Evolutionary conservation across 2,113 vertebrate genomes (phyloP).

Genomic region (Rhinoptilus africanus): DNA sequence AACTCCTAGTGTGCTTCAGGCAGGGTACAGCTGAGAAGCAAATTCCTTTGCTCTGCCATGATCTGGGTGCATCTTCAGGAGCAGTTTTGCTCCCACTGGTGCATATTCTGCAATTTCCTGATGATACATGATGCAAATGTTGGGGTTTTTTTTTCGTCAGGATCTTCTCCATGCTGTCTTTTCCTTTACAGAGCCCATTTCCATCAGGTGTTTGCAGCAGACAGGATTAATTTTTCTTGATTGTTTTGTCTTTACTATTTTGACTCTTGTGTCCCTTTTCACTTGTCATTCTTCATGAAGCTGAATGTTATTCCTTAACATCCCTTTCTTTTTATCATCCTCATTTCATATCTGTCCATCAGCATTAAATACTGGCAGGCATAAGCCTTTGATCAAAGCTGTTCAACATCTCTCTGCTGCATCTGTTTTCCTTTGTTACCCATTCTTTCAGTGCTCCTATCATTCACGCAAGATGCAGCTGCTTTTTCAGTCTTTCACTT

Average conservation of each 20-base stretch:
- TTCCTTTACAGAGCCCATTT: neutral
- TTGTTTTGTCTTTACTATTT: neutral
- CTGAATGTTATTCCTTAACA: neutral
- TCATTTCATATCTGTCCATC: constrained; percentile 36
- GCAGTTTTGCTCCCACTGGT: neutral
- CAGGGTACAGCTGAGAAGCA: neutral
- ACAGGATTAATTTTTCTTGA: neutral
- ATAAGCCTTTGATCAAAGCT: constrained; percentile 29
- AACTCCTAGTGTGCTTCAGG: neutral
- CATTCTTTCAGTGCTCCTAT: neutral
- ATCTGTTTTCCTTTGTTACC: constrained; percentile 19
- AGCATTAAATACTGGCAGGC: constrained; percentile 7
- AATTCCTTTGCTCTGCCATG: neutral
- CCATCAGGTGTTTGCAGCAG: neutral
- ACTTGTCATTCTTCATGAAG: neutral
- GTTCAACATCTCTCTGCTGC: neutral
- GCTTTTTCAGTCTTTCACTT: neutral
- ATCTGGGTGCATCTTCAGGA: neutral
- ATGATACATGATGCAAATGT: neutral
- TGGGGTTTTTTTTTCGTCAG: neutral
- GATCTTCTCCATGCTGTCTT: neutral
- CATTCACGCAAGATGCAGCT: neutral
- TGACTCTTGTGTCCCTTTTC: neutral
- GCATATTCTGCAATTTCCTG: neutral
- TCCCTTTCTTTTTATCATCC: neutral